Percentiles rank a stretch among this genome's conserved stretches.
Evolutionary conservation across 2,888 invertebrate species (phyloP).

Genomic region (Melinopterus prodromus): DNA sequence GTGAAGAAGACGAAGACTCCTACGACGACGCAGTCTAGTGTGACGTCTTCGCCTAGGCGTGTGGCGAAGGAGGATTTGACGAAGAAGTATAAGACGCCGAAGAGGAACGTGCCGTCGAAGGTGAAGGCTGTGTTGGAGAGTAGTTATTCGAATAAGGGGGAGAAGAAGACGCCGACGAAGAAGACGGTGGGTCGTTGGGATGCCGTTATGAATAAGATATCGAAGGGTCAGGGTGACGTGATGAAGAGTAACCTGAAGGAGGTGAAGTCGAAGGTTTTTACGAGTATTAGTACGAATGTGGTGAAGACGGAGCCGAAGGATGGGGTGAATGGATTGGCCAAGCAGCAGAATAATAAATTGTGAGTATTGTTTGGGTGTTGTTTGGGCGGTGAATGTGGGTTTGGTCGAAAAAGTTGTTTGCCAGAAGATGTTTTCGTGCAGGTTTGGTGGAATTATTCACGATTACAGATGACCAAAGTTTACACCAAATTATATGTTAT

Average conservation of each 20-base stretch:
- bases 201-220: slow-evolving; percentile 84
- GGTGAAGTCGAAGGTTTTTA: slow-evolving; percentile 80
- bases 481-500: no score
- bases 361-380: slow-evolving; percentile 44
- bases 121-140: slow-evolving; percentile 76
- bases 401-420: no score
- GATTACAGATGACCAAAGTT: background rate
- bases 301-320: background rate
- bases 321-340: slow-evolving; percentile 27
- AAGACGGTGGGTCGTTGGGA: slow-evolving; percentile 78
- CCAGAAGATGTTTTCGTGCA: no score
- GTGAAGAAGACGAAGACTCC: slow-evolving; percentile 53
- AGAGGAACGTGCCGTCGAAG: slow-evolving; percentile 79
- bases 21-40: slow-evolving; percentile 52
- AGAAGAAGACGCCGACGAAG: slow-evolving; percentile 63
- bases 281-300: slow-evolving; percentile 39
- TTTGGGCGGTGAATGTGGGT: no score
- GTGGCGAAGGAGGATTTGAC: slow-evolving; percentile 62
- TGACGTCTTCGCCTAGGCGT: slow-evolving; percentile 53
- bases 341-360: slow-evolving; percentile 52
- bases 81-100: slow-evolving; percentile 81
- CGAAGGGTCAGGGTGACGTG: slow-evolving; percentile 74
- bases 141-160: slow-evolving; percentile 67
- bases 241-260: slow-evolving; percentile 80
- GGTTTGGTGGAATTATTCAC: no score